Base-by-base conservation (phyloP, 2,888 invertebrate species). In the Ischnus inquisitorius region DNA sequence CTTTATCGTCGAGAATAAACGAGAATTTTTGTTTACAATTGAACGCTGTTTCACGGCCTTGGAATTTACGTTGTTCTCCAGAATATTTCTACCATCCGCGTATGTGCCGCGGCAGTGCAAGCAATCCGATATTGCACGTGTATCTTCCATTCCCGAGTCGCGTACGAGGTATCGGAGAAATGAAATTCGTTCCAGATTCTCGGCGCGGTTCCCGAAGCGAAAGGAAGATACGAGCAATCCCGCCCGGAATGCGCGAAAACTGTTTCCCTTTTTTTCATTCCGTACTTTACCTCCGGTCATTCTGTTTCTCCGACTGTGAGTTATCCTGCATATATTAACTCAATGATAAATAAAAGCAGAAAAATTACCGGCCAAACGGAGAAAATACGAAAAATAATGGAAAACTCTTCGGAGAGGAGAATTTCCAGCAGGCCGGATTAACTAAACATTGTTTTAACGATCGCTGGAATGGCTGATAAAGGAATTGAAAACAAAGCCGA, bases 71-170 rank as follows among this genome's bases (percentile, higher is more conserved):
- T 22, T 22, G 62, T 46, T n/a, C 60, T 62, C 28, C 41, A 62
- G 28, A 60, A 62, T 62, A 62, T 74, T 62, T n/a, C 72, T n/a
- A 46, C 62, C 10, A 5, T 60, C 43, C 22, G 43, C 41, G 28
- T 28, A 10, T 10, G 10, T 14, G 12, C 22, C 28, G 5, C 25
- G 22, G 60, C 16, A 62, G 69, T 69, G 51, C 72, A 74, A 74
- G 62, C 60, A 62, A 46, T 16, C 28, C 62, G 46, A 74, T 74
- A 72, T 60, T 72, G 57, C 60, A 72, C 22, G 60, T 43, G 57
- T 57, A 16, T 72, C 22, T 57, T 12, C 12, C 25, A 22, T 57
- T 39, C 16, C 48, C 39, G 25, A 57, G 46, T 14, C 46, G 72
- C 62, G 62, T 16, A 16, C 14, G 28, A 19, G 46, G 43, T 62